Conservation (phyloP, 1,140 invertebrate species). For the Drosophila truncata region DNA sequence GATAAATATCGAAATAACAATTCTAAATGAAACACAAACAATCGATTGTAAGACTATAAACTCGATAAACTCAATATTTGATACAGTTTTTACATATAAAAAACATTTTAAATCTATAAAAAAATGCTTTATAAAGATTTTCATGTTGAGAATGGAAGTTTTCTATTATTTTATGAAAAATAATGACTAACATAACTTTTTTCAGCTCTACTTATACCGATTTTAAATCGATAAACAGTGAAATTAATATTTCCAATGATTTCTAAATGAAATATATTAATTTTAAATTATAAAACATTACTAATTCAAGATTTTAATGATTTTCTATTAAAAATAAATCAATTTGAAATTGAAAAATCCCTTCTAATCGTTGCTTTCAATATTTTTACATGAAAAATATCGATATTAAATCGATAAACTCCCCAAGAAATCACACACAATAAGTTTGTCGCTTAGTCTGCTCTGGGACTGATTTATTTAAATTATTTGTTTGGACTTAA, state of each 20-base stretch:
- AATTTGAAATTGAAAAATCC: neutral
- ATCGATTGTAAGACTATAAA: neutral
- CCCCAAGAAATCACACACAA: neutral
- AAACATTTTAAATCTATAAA: neutral
- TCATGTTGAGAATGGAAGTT: too few species aligned
- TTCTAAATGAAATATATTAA: neutral
- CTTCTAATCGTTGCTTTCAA: neutral
- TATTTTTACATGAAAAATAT: neutral
- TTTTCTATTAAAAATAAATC: neutral
- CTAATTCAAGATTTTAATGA: neutral
- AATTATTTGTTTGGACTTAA: slow-evolving; percentile 9
- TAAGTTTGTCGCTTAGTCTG: neutral
- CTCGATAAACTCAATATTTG: neutral
- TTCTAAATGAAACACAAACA: too few species aligned
- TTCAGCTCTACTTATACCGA: too few species aligned
- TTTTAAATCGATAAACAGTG: too few species aligned
- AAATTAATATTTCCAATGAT: neutral
- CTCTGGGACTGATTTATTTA: slow-evolving; percentile 14
- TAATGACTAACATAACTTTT: too few species aligned
- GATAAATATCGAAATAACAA: neutral
- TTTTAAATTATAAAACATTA: neutral
- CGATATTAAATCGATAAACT: neutral
- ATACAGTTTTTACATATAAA: neutral
- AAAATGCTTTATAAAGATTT: too few species aligned
- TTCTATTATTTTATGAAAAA: too few species aligned